Conservation (phyloP, 2,113 vertebrate species). For the Acrocephalus kingi region DNA sequence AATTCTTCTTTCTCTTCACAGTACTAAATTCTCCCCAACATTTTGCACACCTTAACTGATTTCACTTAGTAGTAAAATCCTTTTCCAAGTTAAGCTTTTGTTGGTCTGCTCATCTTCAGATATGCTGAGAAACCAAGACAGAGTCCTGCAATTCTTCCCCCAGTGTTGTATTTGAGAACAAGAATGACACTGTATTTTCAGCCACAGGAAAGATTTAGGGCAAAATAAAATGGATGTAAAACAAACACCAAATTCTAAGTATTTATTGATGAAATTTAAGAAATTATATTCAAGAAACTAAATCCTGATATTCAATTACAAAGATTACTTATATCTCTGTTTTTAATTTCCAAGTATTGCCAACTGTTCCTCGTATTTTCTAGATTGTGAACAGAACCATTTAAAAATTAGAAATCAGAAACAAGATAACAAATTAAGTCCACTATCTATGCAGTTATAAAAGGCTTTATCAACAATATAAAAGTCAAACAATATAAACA, state of each 20-base stretch:
- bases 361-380: neutral
- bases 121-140: neutral
- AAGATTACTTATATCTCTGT: neutral
- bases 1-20: neutral
- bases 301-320: neutral
- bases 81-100: neutral
- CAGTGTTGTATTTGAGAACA: neutral
- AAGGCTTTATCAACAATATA: neutral
- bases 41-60: neutral
- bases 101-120: neutral
- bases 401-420: neutral
- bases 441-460: neutral
- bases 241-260: neutral
- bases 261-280: neutral
- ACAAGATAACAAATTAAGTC: neutral
- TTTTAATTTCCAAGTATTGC: neutral
- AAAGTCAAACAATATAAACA: neutral
- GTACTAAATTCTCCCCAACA: neutral
- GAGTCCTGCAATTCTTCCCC: neutral
- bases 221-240: neutral
- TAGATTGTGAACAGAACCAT: neutral
- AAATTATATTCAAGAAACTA: neutral
- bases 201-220: neutral
- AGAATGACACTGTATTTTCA: neutral
- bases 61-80: neutral